Conservation (phyloP, 2,113 vertebrate genomes). For the Sminthopsis crassicaudata region DNA sequence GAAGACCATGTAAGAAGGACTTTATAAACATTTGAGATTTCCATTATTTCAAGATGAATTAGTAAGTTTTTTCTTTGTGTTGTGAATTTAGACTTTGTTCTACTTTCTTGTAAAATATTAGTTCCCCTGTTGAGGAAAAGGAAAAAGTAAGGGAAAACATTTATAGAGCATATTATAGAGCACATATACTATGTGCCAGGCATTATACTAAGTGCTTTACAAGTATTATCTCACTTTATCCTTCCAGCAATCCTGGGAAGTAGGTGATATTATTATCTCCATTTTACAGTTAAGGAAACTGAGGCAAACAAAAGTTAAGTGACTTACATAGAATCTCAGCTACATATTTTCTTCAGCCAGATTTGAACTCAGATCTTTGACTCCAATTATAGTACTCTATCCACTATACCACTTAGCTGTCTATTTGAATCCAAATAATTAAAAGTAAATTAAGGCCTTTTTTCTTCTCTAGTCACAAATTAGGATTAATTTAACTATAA, state of each 20-base stretch:
- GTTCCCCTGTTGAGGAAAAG: background rate
- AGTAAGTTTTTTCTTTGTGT: background rate
- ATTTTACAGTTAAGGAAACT: background rate
- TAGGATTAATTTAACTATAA: conserved; percentile 32
- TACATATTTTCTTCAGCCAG: background rate
- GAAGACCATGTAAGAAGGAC: background rate
- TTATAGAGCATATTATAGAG: background rate
- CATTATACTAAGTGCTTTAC: background rate
- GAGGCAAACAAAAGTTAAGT: background rate
- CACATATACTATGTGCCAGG: background rate
- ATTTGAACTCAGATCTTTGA: conserved; percentile 39
- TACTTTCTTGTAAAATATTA: background rate
- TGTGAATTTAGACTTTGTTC: background rate
- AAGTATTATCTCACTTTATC: background rate
- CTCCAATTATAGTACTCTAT: background rate
- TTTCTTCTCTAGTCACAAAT: background rate
- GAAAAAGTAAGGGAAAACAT: background rate
- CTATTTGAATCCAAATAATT: conserved; percentile 27
- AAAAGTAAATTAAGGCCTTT: conserved; percentile 23
- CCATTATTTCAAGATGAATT: background rate
- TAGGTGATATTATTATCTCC: background rate
- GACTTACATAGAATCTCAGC: background rate
- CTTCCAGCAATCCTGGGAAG: background rate
- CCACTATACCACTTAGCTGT: background rate
- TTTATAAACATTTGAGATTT: background rate